Evolutionary conservation across 30 jellyfish, hydroid and myxozoan species (phyloP), one percentile per base, ranked within the genome.

Genomic region (Clytia hemisphaerica): DNA sequence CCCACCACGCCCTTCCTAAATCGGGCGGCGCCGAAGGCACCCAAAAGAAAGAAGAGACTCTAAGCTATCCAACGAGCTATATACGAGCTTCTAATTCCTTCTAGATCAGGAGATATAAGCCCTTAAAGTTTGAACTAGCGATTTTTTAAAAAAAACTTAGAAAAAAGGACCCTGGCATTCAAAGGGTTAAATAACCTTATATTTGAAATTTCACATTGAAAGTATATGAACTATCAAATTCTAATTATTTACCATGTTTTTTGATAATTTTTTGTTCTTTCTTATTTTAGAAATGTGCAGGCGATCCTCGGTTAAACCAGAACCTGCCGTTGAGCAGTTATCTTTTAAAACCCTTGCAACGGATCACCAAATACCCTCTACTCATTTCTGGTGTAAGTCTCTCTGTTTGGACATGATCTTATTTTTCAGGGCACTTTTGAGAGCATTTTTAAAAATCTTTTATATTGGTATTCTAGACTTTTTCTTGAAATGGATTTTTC

Each of bases 301-400:
- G 97, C 9, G 93, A 88, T 57, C 51, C 88, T 12, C 85, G 97
- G 22, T 84, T 88, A 55, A 67, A 86, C 45, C 97, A 88, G 73
- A 88, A 88, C 37, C 80, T 88, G 2, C 88, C 97, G 0, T 71
- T 88, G 36, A 88, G 97, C 44, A 88, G 97, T 40, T 88, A 88
- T 46, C 64, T 88, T 22, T 64, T 88, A 53, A 88, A 88, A 38
- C 97, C 97, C 31, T 46, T 88, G 83, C 97, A 88, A 59, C 61
- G 97, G 55, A 80, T 88, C 48, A 88, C 97, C 59, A 88, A 88
- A 37, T 88, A 88, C 59, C 97, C 97, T 1, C 66, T 88, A 42
- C 67, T 88, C 27, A 79, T 88, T 35, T 60, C 85, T 36, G 83
- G 76, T 78, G 97, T 80, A 80, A 36, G 85, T 58, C 14, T n/a